Evolutionary conservation across 2,113 vertebrate species (phyloP).

Genomic region (Oriolus oriolus): DNA sequence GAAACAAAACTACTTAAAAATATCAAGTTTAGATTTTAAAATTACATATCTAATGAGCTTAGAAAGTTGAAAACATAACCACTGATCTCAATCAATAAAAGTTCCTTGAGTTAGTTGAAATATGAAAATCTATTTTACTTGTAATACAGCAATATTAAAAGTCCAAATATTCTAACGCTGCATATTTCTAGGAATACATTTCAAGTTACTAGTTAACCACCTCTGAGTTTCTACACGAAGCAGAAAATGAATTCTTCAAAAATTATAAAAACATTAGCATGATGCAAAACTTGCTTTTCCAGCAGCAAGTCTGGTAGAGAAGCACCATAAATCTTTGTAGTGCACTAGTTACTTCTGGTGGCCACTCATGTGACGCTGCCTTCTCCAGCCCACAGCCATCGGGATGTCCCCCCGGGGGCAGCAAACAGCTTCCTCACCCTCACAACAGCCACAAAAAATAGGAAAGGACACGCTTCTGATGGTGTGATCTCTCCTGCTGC

Average conservation of each 20-base stretch:
- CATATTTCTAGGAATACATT: slow-evolving; percentile 55
- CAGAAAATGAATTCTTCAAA: slow-evolving; percentile 55
- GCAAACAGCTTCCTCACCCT: background rate
- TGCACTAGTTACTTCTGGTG: slow-evolving; percentile 30
- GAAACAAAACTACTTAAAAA: slow-evolving; percentile 10
- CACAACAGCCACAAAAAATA: background rate
- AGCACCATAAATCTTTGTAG: slow-evolving; percentile 65
- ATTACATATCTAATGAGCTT: slow-evolving; percentile 13
- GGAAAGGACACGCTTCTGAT: background rate
- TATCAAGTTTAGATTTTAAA: slow-evolving; percentile 15
- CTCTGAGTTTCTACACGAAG: slow-evolving; percentile 56
- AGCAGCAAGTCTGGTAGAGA: slow-evolving; percentile 70
- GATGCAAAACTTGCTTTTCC: slow-evolving; percentile 70
- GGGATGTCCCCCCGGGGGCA: background rate
- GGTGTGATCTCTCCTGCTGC: background rate
- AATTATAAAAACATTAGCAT: slow-evolving; percentile 32
- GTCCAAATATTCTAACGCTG: slow-evolving; percentile 3
- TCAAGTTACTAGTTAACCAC: slow-evolving; percentile 67
- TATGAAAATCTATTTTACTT: slow-evolving; percentile 33
- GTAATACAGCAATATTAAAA: slow-evolving; percentile 20
- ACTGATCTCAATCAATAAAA: background rate
- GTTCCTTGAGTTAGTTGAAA: background rate
- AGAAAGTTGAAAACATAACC: slow-evolving; percentile 30
- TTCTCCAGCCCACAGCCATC: background rate
- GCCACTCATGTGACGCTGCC: background rate